phyloP scores from a whole-genome alignment of 1,140 invertebrate species.

The Drosophila leontia region DNA sequence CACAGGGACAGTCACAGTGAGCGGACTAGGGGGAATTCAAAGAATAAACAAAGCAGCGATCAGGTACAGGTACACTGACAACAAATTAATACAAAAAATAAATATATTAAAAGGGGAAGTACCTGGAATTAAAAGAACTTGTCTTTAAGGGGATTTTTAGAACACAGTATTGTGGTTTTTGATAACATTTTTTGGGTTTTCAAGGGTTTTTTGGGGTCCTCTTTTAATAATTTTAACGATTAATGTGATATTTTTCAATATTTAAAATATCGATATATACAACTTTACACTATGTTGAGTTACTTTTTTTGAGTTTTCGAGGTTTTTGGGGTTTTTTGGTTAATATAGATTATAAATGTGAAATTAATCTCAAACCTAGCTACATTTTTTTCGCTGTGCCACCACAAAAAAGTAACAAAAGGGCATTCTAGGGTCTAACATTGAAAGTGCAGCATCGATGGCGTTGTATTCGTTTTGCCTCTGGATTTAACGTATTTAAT shows the following conservation, averaged over 20 bases:
- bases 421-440: constrained; percentile 21
- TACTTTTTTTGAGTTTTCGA: too few species aligned
- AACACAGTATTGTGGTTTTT: neutral
- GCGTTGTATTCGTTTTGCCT: constrained; percentile 2
- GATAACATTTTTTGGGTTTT: too few species aligned
- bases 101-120: neutral
- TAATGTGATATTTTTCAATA: too few species aligned
- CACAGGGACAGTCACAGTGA: constrained; percentile 7
- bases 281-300: too few species aligned
- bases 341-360: too few species aligned
- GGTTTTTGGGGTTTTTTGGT: too few species aligned
- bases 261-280: too few species aligned
- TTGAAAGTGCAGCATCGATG: constrained; percentile 54
- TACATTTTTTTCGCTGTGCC: constrained; percentile 7
- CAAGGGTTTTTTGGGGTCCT: too few species aligned
- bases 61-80: constrained; percentile 1
- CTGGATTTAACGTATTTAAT: constrained; percentile 4
- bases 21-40: constrained; percentile 19
- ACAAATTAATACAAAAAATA: neutral
- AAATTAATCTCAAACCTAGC: neutral
- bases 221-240: too few species aligned
- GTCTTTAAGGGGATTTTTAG: neutral
- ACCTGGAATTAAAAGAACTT: neutral
- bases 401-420: constrained; percentile 24
- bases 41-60: constrained; percentile 60